Conservation (phyloP, 2,113 vertebrate species). For the Thymallus thymallus region DNA sequence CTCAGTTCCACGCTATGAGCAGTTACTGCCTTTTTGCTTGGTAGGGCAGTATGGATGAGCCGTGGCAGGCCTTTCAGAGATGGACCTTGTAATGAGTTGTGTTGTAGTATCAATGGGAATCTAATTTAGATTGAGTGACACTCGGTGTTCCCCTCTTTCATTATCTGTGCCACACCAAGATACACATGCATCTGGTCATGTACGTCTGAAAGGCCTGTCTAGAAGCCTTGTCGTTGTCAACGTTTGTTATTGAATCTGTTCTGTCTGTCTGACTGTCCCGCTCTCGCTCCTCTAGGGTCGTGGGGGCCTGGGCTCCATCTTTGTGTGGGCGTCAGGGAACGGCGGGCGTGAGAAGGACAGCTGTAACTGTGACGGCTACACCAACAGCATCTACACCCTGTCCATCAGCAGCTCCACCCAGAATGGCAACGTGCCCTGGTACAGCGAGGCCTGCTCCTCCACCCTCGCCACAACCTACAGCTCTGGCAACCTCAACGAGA, state of each 20-base stretch:
- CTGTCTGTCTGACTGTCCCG: constrained; percentile 14
- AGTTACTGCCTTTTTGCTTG: too few relatives aligned
- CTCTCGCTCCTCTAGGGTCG: constrained; percentile 72
- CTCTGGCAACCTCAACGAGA: constrained; percentile 85
- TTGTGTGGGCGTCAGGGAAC: constrained; percentile 83
- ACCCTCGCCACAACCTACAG: constrained; percentile 89
- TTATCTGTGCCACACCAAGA: background rate
- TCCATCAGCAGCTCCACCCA: constrained; percentile 89
- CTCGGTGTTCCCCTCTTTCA: background rate
- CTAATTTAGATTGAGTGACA: background rate
- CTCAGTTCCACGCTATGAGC: too few relatives aligned
- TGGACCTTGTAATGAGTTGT: background rate
- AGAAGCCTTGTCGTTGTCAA: background rate
- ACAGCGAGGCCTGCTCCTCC: constrained; percentile 90
- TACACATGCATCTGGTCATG: background rate
- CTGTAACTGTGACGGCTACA: constrained; percentile 90
- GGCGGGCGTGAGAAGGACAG: constrained; percentile 86
- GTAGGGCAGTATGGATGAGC: background rate
- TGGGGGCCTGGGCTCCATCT: constrained; percentile 77
- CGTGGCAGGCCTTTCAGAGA: background rate
- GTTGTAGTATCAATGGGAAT: background rate
- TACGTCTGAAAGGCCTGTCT: background rate
- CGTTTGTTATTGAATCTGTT: background rate
- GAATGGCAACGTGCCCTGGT: constrained; percentile 84
- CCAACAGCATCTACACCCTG: constrained; percentile 89